Base-by-base conservation (phyloP, 2,888 invertebrate species). In the Archips xylosteana region DNA sequence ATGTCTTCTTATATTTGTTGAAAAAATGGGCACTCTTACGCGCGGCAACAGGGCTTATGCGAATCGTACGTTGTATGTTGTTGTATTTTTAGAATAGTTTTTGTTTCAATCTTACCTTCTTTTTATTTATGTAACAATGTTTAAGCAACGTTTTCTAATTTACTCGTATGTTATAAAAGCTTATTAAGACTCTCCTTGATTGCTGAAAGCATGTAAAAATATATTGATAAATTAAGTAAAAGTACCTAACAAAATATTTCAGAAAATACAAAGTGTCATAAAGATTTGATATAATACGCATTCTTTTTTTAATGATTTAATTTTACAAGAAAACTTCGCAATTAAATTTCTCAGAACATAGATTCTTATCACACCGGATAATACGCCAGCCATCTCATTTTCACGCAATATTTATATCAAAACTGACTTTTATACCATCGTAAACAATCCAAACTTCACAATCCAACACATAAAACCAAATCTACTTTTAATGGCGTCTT, bases 401-500 rank as follows among this genome's bases (percentile, higher is more conserved):
- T 32, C 12, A 57, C 54, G n/a, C 23, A 23, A 70, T 23, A 49
- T 59, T 65, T 64, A 47, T 64, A n/a, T 59, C 57, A 59, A 70
- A 57, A 57, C 51, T 2, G 49, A 64, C 59, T 65, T 71, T 65
- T 15, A 64, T 13, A 47, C 64, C 42, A 59, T 71, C 67, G 62
- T 72, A 72, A 72, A 57, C 45, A 10, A 63, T 10, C 45, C 15
- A 54, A 66, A 54, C 57, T 68, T 73, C 57, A 49, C 47, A 57
- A 73, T 51, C 54, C 32, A 60, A 72, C 15, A n/a, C 39, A 67
- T 72, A 72, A 73, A 71, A 54, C 54, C 39, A 42, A 73, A 74
- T 54, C 65, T 70, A 70, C 61, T 69, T 73, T 67, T 70, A 70
- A 74, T 70, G 65, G 65, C 74, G 63, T 59, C 63, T 36, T 34